Evolutionary conservation across 2,113 vertebrate species (phyloP).

Genomic region (Eulacestoma nigropectus): DNA sequence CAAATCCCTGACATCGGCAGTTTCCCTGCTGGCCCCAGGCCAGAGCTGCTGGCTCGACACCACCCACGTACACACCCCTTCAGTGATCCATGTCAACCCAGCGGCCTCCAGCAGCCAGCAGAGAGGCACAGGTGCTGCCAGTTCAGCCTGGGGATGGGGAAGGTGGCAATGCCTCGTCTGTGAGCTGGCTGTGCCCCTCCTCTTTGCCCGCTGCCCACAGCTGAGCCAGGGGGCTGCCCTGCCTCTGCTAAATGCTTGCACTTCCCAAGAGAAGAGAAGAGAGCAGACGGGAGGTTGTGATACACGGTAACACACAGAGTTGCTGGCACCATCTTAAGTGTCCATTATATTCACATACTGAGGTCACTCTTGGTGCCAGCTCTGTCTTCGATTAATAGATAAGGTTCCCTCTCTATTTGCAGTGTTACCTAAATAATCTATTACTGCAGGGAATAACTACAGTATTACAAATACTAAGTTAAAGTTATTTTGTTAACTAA

Average conservation of each 20-base stretch:
- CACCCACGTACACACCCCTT: conserved; percentile 12
- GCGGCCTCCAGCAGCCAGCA: background rate
- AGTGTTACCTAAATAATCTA: conserved; percentile 49
- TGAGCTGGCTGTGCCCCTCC: background rate
- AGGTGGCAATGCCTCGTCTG: background rate
- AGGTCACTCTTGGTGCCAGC: conserved; percentile 21
- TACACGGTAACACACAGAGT: accelerated
- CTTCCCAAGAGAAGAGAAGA: background rate
- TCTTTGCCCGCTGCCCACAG: background rate
- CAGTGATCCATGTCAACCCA: background rate
- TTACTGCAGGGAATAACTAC: conserved; percentile 46
- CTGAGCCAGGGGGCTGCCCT: background rate
- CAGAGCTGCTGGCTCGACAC: conserved; percentile 4
- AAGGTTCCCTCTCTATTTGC: conserved; percentile 40
- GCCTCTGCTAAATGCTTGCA: accelerated
- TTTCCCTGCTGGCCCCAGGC: conserved; percentile 28
- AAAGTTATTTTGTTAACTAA: conserved; percentile 60
- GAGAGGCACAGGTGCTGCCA: background rate
- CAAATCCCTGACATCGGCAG: conserved; percentile 32
- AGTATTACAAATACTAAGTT: conserved; percentile 45
- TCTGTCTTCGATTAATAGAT: conserved; percentile 58
- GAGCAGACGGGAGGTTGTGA: background rate
- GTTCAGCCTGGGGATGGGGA: background rate
- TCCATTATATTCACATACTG: conserved; percentile 20
- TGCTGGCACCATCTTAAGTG: conserved; percentile 15